Evolutionary conservation across 2,888 invertebrate genomes (phyloP).

Genomic region (Drosophila greeni): DNA sequence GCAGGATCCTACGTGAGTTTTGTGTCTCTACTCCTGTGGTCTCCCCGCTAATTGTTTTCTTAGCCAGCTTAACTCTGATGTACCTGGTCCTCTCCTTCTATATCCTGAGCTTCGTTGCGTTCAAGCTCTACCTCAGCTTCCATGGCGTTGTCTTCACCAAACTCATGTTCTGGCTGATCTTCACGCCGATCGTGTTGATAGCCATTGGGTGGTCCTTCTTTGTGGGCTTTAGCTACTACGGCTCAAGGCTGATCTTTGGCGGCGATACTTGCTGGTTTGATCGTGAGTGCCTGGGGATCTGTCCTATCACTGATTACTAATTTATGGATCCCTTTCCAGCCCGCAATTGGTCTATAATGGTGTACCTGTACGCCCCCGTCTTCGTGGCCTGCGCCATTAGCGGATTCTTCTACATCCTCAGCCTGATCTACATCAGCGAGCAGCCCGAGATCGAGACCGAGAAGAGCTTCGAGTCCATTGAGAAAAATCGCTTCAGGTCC

Average conservation of each 20-base stretch:
- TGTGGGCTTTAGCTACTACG: constrained; percentile 62
- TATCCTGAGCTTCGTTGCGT: constrained; percentile 70
- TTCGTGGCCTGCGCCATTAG: constrained; percentile 69
- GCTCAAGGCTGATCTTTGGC: constrained; percentile 80
- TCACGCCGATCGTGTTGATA: constrained; percentile 68
- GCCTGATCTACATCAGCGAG: constrained; percentile 66
- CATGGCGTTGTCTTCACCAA: constrained; percentile 72
- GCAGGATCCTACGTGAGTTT: constrained; percentile 67
- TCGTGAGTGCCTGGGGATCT: constrained; percentile 78
- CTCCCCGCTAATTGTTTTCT: background rate
- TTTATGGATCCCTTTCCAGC: constrained; percentile 49
- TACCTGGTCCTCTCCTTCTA: constrained; percentile 72
- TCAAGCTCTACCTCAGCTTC: constrained; percentile 73
- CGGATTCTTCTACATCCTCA: constrained; percentile 69
- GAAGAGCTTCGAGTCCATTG: constrained; percentile 59
- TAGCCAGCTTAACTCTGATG: constrained; percentile 66
- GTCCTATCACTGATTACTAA: background rate
- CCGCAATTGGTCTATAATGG: constrained; percentile 73
- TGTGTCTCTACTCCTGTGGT: background rate
- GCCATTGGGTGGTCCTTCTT: constrained; percentile 70
- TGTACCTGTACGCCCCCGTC: constrained; percentile 76
- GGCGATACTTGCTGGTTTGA: constrained; percentile 81
- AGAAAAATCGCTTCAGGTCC: constrained; percentile 71
- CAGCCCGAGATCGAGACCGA: constrained; percentile 51
- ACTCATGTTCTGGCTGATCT: constrained; percentile 73